Percentiles rank a stretch among this genome's conserved stretches.
These are phyloP conservation scores for Junonia oenone DNA, from an alignment of 2,888 invertebrate species.

Conservation along the genomic window DNA sequence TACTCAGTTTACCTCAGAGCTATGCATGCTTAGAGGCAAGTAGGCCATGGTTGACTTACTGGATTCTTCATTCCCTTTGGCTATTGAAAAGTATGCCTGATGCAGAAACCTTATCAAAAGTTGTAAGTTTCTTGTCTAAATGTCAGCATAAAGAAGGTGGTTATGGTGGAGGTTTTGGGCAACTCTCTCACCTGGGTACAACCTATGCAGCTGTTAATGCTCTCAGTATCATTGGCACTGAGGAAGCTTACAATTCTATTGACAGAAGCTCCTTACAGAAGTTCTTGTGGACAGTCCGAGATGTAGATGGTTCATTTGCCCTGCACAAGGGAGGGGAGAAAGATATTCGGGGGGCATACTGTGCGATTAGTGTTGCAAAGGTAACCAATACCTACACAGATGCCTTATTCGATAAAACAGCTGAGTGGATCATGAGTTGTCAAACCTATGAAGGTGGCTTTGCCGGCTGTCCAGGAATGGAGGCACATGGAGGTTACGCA, in stretches of 20 bases:
- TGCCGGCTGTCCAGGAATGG: conserved; percentile 91
- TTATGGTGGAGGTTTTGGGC: conserved; percentile 96
- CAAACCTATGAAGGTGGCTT: conserved; percentile 99
- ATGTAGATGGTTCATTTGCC: conserved; percentile 92
- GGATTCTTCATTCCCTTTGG: conserved; percentile 95
- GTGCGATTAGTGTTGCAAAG: conserved; percentile 94
- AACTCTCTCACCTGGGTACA: conserved; percentile 95
- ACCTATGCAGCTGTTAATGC: conserved; percentile 98
- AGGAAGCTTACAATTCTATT: conserved; percentile 92
- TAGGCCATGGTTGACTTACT: conserved; percentile 97
- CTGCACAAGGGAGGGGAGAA: conserved; percentile 96
- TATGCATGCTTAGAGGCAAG: conserved; percentile 95
- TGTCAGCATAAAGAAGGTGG: conserved; percentile 92
- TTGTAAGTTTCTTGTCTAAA: conserved; percentile 62
- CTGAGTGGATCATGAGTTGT: conserved; percentile 96
- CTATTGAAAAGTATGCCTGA: conserved; percentile 78
- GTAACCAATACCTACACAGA: conserved; percentile 88
- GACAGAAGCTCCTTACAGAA: conserved; percentile 86
- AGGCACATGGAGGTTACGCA: conserved; percentile 99
- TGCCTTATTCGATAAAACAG: conserved; percentile 89
- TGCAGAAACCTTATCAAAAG: conserved; percentile 54
- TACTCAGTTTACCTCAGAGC: conserved; percentile 82
- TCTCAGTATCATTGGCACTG: conserved; percentile 92
- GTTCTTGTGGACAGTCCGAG: conserved; percentile 88
- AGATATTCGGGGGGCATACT: conserved; percentile 97